phyloP scores from a whole-genome alignment of 1,140 invertebrate species.

The Chymomyza costata region DNA sequence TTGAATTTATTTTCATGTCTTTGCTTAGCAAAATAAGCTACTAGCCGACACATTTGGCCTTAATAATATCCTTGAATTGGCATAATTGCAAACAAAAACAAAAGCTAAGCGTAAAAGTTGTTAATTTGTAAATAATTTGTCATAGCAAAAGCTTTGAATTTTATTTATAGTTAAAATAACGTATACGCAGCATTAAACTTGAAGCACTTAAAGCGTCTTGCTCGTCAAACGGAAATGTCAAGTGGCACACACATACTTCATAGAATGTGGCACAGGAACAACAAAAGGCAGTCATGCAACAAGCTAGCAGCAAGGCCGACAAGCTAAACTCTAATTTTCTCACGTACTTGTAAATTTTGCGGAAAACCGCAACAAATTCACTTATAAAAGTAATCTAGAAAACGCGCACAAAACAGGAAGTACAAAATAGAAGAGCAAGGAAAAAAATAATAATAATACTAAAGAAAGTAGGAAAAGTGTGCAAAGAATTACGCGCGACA shows the following conservation, averaged over 20 bases:
- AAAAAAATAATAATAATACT: slow-evolving; percentile 18
- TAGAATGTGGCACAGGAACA: slow-evolving; percentile 15
- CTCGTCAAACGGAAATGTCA: slow-evolving; percentile 8
- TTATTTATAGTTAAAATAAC: slow-evolving; percentile 45
- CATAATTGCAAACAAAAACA: slow-evolving; percentile 48
- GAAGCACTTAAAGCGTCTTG: slow-evolving; percentile 9
- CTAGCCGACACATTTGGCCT: too few species aligned
- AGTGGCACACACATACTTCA: too few species aligned
- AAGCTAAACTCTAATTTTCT: slow-evolving; percentile 72
- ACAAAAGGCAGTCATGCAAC: slow-evolving; percentile 3
- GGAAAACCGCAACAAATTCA: slow-evolving; percentile 73
- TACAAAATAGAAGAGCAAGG: slow-evolving; percentile 35
- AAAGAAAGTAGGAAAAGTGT: slow-evolving; percentile 31
- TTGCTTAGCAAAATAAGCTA: slow-evolving; percentile 18
- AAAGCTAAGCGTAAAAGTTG: too few species aligned
- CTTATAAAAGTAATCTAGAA: slow-evolving; percentile 73
- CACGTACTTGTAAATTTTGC: slow-evolving; percentile 73
- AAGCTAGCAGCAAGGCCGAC: slow-evolving; percentile 18
- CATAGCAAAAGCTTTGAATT: too few species aligned
- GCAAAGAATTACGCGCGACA: slow-evolving; percentile 68
- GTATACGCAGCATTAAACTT: slow-evolving; percentile 46
- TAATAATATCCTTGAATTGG: slow-evolving; percentile 47
- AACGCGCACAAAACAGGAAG: slow-evolving; percentile 68
- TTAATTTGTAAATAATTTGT: too few species aligned
- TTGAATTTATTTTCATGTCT: slow-evolving; percentile 69